Evolutionary conservation across 2,888 invertebrate genomes (phyloP).

Genomic region (Rapana venosa): DNA sequence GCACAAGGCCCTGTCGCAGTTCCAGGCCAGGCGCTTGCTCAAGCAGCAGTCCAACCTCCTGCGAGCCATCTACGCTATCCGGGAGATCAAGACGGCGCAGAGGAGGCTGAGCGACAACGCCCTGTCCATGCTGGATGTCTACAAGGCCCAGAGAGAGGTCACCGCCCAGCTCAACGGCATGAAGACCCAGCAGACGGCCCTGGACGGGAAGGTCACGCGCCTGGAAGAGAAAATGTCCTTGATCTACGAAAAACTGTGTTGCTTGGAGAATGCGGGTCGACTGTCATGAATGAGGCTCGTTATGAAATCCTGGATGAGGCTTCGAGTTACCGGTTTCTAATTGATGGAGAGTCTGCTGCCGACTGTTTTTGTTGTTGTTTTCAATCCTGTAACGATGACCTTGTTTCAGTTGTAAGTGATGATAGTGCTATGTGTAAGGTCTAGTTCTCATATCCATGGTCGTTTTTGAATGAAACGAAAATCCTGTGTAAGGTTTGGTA

Average conservation of each 20-base stretch:
- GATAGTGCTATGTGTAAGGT: too few relatives aligned
- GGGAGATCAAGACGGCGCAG: constrained; percentile 76
- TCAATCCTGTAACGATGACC: too few relatives aligned
- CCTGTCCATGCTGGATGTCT: constrained; percentile 71
- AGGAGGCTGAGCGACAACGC: constrained; percentile 69
- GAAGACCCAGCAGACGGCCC: constrained; percentile 54
- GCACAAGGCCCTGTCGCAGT: constrained; percentile 16
- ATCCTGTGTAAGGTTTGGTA: too few relatives aligned
- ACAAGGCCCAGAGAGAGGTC: constrained; percentile 63
- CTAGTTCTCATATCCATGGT: too few relatives aligned
- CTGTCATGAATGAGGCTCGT: too few relatives aligned
- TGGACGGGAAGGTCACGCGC: constrained; percentile 59
- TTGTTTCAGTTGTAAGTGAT: too few relatives aligned
- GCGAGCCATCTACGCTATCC: constrained; percentile 74
- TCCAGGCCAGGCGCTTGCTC: constrained; percentile 55
- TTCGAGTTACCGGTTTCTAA: too few relatives aligned
- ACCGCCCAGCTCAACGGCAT: constrained; percentile 53
- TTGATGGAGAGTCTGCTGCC: too few relatives aligned
- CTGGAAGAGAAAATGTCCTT: constrained; percentile 42
- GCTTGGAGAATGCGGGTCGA: constrained; percentile 1
- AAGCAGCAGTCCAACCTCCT: constrained; percentile 72
- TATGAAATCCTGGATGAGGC: too few relatives aligned
- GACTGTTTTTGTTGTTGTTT: too few relatives aligned
- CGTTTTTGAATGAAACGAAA: too few relatives aligned
- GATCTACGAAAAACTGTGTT: constrained; percentile 47